Percentiles rank a stretch among this genome's conserved stretches.
Conservation (phyloP, 1,140 invertebrate genomes). For the Leptinotarsa texana region DNA sequence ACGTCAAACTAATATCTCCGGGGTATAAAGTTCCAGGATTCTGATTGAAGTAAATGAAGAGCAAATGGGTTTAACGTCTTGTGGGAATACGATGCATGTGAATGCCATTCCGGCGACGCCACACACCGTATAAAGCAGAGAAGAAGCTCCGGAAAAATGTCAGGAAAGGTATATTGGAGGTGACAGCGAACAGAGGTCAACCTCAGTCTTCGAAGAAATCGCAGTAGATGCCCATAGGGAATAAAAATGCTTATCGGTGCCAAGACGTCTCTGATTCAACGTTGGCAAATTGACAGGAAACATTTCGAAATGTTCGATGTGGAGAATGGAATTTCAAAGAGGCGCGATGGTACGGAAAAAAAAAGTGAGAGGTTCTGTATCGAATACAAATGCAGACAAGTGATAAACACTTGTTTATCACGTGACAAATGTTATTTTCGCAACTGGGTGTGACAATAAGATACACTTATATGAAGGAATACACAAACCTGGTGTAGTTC, state of each 20-base stretch:
- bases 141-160: slow-evolving; percentile 28
- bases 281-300: slow-evolving; percentile 33
- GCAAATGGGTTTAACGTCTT: slow-evolving; percentile 47
- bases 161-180: slow-evolving; percentile 39
- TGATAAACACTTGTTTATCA: no score
- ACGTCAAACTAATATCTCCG: slow-evolving; percentile 50
- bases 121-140: slow-evolving; percentile 13
- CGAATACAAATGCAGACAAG: no score
- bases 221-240: slow-evolving; percentile 28
- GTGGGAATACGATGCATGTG: slow-evolving; percentile 37
- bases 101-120: slow-evolving; percentile 17
- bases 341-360: not conserved
- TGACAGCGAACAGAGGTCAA: slow-evolving; percentile 47
- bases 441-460: no score
- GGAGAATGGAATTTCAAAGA: not conserved
- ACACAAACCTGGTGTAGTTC: no score
- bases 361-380: no score
- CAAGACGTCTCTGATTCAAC: slow-evolving; percentile 20
- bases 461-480: no score
- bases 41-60: slow-evolving; percentile 55
- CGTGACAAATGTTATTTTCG: no score
- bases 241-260: slow-evolving; percentile 3
- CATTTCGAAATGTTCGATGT: not conserved
- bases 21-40: slow-evolving; percentile 49
- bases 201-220: slow-evolving; percentile 34